phyloP scores from a whole-genome alignment of 2,888 invertebrate genomes.

The Aricia artaxerxes region DNA sequence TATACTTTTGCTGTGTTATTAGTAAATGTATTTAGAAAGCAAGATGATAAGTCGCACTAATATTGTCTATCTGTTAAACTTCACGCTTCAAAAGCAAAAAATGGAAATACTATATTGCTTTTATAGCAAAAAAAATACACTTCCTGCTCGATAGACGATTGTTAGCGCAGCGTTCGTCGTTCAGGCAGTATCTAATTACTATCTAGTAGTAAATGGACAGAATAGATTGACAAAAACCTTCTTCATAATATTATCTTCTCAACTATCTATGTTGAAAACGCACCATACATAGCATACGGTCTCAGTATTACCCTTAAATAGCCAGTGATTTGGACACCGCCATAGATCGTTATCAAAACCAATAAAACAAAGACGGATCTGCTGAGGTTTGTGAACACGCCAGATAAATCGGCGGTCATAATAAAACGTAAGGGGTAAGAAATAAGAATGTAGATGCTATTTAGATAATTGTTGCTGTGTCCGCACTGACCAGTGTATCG shows the following conservation, averaged over 20 bases:
- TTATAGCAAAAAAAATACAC: no score
- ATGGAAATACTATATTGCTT: no score
- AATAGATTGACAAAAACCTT: no score
- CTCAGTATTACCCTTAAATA: not conserved
- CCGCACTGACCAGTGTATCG: slow-evolving; percentile 73
- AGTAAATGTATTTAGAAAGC: not conserved
- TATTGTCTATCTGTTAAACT: not conserved
- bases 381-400: slow-evolving; percentile 71
- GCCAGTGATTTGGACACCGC: not conserved
- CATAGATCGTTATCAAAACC: slow-evolving; percentile 61
- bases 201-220: no score
- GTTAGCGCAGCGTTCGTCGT: no score
- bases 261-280: no score
- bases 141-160: no score
- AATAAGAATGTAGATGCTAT: slow-evolving; percentile 81
- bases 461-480: slow-evolving; percentile 80
- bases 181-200: no score
- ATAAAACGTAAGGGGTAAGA: slow-evolving; percentile 81
- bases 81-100: no score
- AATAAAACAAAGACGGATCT: slow-evolving; percentile 67
- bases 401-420: slow-evolving; percentile 78
- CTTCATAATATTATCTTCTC: no score
- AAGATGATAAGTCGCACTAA: not conserved
- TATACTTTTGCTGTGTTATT: not conserved
- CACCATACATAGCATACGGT: not conserved